A percentile compares a stretch with the other conserved stretches of the same genome.
phyloP scores from a whole-genome alignment of 2,797 vertebrate genomes.

The Catharus ustulatus region DNA sequence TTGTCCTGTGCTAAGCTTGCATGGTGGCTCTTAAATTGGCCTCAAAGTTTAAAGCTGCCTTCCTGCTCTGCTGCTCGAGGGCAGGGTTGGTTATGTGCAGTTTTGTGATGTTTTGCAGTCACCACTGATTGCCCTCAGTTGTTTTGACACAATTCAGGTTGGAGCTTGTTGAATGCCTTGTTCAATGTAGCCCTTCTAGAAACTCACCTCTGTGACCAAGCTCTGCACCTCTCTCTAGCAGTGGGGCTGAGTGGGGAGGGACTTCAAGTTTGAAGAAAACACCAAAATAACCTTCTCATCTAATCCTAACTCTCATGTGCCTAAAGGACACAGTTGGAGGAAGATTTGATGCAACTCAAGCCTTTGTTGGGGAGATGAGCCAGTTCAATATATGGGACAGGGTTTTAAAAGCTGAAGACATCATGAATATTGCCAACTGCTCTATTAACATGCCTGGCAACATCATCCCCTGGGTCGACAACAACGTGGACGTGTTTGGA shows the following conservation, averaged over 20 bases:
- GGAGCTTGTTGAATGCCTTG: neutral
- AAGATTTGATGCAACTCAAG: slow-evolving; percentile 96
- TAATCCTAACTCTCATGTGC: slow-evolving; percentile 36
- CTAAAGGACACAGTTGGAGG: slow-evolving; percentile 93
- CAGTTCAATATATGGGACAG: slow-evolving; percentile 99
- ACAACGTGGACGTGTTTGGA: slow-evolving; percentile 92
- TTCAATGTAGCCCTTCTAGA: neutral
- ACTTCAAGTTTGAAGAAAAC: neutral
- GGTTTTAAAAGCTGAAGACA: slow-evolving; percentile 87
- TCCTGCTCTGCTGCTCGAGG: neutral
- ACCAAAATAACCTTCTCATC: neutral
- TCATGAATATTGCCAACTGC: slow-evolving; percentile 93
- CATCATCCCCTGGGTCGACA: slow-evolving; percentile 92
- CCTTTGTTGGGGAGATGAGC: slow-evolving; percentile 97
- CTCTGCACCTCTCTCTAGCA: neutral
- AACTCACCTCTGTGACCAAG: neutral
- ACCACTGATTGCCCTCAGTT: neutral
- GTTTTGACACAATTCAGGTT: neutral
- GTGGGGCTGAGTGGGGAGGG: neutral
- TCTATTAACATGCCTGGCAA: slow-evolving; percentile 92
- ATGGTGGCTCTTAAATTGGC: neutral
- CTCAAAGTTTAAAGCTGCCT: neutral
- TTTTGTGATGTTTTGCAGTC: neutral
- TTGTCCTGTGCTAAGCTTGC: neutral
- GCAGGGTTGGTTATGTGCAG: neutral